These are phyloP conservation scores for Clarias gariepinus DNA, from an alignment of 2,113 vertebrate species.

Conservation along the genomic window DNA sequence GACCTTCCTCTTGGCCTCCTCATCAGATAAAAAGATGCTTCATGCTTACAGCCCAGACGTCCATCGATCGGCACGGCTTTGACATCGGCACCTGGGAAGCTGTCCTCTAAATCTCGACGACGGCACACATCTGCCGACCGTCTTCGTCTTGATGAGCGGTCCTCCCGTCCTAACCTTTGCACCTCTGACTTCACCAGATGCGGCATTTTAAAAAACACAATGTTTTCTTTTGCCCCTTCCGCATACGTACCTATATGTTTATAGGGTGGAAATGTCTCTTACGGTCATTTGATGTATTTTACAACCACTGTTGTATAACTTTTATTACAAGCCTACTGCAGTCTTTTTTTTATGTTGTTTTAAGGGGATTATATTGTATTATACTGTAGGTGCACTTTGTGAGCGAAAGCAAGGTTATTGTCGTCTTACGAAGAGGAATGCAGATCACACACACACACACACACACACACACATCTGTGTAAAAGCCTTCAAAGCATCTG, in stretches of 20 bases:
- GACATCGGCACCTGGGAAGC: conserved; percentile 57
- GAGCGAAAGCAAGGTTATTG: background rate
- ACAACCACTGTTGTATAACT: background rate
- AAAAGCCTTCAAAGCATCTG: background rate
- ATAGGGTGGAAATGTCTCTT: background rate
- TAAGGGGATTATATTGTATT: background rate
- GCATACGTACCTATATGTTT: background rate
- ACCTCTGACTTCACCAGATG: conserved; percentile 30
- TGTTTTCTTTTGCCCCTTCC: background rate
- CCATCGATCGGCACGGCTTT: conserved; percentile 38
- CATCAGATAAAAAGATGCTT: conserved; percentile 45
- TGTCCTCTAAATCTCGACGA: conserved; percentile 58
- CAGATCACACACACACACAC: background rate
- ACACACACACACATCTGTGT: conserved; percentile 25
- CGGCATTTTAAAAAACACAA: background rate
- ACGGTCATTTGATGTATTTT: background rate
- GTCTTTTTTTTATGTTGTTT: conserved; percentile 1
- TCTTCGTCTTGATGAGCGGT: background rate
- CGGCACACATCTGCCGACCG: conserved; percentile 42
- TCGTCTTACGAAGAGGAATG: background rate
- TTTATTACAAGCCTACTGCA: conserved; percentile 11
- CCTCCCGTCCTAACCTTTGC: conserved; percentile 18
- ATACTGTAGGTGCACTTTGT: background rate
- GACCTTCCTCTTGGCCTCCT: conserved; percentile 44
- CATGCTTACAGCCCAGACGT: conserved; percentile 39